Conservation (phyloP, 2,888 invertebrate species). For the Melipona beecheii region DNA sequence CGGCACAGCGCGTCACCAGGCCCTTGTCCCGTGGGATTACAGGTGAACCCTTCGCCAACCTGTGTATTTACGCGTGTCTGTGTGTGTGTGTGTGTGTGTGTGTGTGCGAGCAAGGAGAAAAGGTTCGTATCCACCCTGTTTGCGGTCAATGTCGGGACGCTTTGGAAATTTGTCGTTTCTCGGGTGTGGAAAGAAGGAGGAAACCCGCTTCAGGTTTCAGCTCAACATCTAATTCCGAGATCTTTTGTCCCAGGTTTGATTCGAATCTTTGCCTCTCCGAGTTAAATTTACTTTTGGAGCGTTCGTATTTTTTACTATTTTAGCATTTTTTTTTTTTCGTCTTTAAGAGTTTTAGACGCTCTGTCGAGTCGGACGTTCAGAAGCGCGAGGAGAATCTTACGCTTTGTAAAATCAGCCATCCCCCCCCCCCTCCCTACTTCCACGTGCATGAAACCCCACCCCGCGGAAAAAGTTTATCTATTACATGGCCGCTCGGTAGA, state of each 20-base stretch:
- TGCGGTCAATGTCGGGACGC: background rate
- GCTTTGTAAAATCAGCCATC: constrained; percentile 64
- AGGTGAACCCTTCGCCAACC: constrained; percentile 44
- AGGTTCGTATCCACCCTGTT: background rate
- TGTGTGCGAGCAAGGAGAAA: background rate
- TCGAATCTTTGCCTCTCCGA: background rate
- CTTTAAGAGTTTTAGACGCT: too few relatives aligned
- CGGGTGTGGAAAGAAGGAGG: background rate
- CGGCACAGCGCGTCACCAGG: constrained; percentile 57
- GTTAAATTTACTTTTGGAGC: too few relatives aligned
- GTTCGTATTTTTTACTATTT: too few relatives aligned
- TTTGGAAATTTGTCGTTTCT: background rate
- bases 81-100: fast-evolving
- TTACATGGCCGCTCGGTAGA: constrained; percentile 55
- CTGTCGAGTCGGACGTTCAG: constrained; percentile 11
- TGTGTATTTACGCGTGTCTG: background rate
- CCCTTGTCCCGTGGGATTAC: constrained; percentile 46
- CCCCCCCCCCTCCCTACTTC: constrained; percentile 7
- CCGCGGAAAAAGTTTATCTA: constrained; percentile 67
- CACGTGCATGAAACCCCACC: constrained; percentile 55
- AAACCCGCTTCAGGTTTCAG: background rate
- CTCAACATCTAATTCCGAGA: background rate
- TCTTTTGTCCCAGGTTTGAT: background rate
- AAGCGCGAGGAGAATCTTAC: constrained; percentile 45
- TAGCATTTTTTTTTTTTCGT: too few relatives aligned